phyloP scores from a whole-genome alignment of 2,797 vertebrate species.

The Phylloscopus collybita region DNA sequence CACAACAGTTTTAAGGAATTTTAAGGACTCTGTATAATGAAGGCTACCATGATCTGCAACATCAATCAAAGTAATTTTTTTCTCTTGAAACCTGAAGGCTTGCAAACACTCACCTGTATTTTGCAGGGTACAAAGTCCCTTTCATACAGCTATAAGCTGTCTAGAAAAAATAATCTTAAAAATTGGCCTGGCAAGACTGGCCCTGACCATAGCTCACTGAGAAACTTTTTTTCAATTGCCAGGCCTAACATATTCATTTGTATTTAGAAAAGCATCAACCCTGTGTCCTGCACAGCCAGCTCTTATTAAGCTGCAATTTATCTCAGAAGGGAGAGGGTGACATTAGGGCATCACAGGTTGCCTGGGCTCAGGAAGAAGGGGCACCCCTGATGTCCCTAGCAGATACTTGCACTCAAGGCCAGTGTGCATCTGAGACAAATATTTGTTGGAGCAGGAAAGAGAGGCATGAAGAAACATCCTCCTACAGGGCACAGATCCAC shows the following conservation, averaged over 20 bases:
- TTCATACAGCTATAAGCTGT: background rate
- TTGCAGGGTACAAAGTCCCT: background rate
- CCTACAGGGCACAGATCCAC: background rate
- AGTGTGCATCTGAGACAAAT: accelerated
- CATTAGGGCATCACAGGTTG: background rate
- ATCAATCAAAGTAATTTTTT: background rate
- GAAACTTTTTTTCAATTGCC: background rate
- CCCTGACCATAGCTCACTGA: background rate
- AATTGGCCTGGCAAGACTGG: background rate
- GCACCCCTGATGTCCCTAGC: background rate
- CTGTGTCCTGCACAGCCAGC: background rate
- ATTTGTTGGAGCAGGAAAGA: background rate
- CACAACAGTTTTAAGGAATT: background rate
- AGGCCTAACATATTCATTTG: background rate
- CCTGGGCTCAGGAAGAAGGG: background rate
- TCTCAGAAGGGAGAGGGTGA: background rate
- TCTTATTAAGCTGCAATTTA: background rate
- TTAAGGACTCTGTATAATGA: background rate
- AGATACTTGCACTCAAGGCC: background rate
- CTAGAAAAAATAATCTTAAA: background rate
- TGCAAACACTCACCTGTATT: background rate
- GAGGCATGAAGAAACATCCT: background rate
- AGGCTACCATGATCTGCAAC: background rate
- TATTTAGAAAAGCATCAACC: background rate
- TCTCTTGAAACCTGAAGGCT: background rate